Base-by-base conservation (phyloP, 2,113 vertebrate genomes). In the Hippocampus barbouri region DNA sequence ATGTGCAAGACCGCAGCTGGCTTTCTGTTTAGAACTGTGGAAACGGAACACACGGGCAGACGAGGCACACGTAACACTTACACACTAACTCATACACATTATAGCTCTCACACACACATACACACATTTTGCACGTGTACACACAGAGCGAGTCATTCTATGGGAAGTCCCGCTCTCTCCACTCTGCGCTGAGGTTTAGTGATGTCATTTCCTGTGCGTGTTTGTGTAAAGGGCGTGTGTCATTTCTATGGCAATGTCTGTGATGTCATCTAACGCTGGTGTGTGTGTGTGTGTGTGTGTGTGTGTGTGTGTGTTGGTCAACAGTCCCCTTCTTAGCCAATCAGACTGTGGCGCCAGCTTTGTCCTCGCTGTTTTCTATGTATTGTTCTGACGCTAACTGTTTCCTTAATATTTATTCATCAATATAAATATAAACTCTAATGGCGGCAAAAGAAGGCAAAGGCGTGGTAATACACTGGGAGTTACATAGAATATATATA, bases 111-210 rank as follows among this genome's bases (percentile, higher is more conserved):
- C 47, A 18, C 15, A 49, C 15, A 10, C 43, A 45, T 62, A 21
- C 23, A 60, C 43, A 34, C 45, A 16, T 38, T 38, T 38, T 45
- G 27, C 63, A 30, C 57, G 70, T 69, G 70, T 70, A 78, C 67
- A 73, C 61, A 25, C 69, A 7, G 23, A 60, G 70, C 68, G 43
- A 78, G 72, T 79, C 77, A 56, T 65, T 79, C 73, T 60, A 76
- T 71, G 89, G 89, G 86, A 90, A 88, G 86, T 86, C 86, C 85
- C 85, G 79, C 70, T 71, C 73, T 77, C 80, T 81, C 74, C 66
- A 34, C 73, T 73, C 54, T 4, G 20, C 68, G 27, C 68, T 71
- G 76, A 78, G 85, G 85, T 80, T 86, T 80, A 74, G 51, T 82
- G 85, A 87, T 79, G 83, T 66, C 68, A 80, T 79, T 86, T 88